phyloP scores from a whole-genome alignment of 1,140 invertebrate species.

The Drosophila mojavensis region DNA sequence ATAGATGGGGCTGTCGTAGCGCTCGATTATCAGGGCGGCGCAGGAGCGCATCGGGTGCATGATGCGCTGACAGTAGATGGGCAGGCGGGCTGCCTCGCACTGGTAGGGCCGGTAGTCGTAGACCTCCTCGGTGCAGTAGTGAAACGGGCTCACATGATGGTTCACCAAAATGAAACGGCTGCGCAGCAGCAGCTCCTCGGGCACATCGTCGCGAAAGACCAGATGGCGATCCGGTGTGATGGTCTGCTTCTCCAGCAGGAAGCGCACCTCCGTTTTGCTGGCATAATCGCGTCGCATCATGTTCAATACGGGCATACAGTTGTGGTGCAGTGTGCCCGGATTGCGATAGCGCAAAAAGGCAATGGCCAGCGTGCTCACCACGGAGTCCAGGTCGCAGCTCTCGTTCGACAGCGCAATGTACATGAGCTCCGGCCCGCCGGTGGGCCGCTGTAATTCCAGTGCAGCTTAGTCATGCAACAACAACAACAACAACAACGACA shows the following conservation, averaged over 20 bases:
- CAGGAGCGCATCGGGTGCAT: constrained; percentile 89
- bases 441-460: constrained; percentile 25
- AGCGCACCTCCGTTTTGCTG: constrained; percentile 88
- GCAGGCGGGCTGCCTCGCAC: constrained; percentile 79
- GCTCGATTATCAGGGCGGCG: constrained; percentile 86
- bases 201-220: constrained; percentile 85
- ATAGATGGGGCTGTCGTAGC: constrained; percentile 56
- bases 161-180: constrained; percentile 89
- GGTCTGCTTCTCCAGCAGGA: constrained; percentile 85
- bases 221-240: constrained; percentile 85
- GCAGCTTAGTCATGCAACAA: not conserved
- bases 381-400: constrained; percentile 89
- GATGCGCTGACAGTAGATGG: constrained; percentile 72
- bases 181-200: constrained; percentile 83
- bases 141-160: constrained; percentile 87
- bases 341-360: constrained; percentile 61
- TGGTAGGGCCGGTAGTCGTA: constrained; percentile 90
- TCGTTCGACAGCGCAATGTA: constrained; percentile 88
- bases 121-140: constrained; percentile 86
- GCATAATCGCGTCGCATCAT: constrained; percentile 86
- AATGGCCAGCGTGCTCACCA: constrained; percentile 79
- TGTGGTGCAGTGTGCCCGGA: constrained; percentile 4
- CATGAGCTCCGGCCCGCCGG: constrained; percentile 21
- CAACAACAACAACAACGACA: not conserved
- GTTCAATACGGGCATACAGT: constrained; percentile 87